Conservation (phyloP, 2,888 invertebrate species). For the Galerucella pusilla region DNA sequence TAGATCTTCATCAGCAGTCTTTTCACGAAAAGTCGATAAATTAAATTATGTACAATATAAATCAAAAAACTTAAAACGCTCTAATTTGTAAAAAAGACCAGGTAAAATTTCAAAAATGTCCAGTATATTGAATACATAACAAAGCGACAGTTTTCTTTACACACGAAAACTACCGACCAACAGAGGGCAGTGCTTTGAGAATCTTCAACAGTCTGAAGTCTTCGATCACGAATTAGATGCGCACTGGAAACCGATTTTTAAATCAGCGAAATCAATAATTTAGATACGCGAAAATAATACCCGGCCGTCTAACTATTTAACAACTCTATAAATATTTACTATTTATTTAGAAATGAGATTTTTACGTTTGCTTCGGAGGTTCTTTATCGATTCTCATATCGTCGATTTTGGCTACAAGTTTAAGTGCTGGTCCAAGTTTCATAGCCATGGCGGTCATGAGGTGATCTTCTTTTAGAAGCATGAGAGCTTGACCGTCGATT, state of each 20-base stretch:
- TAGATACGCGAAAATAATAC: not conserved
- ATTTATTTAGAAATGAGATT: not conserved
- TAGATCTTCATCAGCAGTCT: slow-evolving; percentile 39
- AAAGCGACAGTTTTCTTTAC: not conserved
- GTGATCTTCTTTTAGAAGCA: slow-evolving; percentile 93
- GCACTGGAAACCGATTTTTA: too few species aligned
- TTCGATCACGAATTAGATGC: too few species aligned
- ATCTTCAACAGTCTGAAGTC: too few species aligned
- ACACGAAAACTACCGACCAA: not conserved
- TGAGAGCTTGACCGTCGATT: slow-evolving; percentile 94
- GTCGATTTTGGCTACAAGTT: slow-evolving; percentile 93
- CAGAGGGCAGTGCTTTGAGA: not conserved
- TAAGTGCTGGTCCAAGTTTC: slow-evolving; percentile 95
- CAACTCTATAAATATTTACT: slow-evolving; percentile 6
- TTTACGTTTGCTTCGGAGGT: slow-evolving; percentile 59
- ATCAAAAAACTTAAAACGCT: slow-evolving; percentile 32
- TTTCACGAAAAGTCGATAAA: slow-evolving; percentile 23
- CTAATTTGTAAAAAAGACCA: slow-evolving; percentile 29
- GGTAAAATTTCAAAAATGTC: slow-evolving; percentile 29
- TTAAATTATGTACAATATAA: slow-evolving; percentile 23
- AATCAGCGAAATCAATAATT: not conserved
- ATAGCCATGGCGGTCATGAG: slow-evolving; percentile 94
- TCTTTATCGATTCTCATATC: slow-evolving; percentile 77
- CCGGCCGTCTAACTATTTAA: not conserved
- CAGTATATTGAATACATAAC: not conserved